These are phyloP conservation scores for Silurus asotus DNA, from an alignment of 2,113 vertebrate species.

Conservation along the genomic window DNA sequence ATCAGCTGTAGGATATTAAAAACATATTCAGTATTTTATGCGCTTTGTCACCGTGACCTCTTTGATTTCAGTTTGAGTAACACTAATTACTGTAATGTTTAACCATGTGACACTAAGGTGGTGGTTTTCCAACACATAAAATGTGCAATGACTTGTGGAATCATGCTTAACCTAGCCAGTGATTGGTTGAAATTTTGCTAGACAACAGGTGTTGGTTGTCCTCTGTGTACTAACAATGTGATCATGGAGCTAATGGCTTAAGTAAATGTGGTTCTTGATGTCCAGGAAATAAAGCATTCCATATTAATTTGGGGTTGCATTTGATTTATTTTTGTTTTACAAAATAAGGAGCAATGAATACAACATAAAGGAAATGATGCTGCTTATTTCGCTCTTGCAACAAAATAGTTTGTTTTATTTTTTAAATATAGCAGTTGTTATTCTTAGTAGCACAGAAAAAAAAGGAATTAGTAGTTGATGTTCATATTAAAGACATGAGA, in stretches of 20 bases:
- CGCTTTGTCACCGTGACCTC: constrained; percentile 52
- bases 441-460: not conserved
- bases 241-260: constrained; percentile 43
- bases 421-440: not conserved
- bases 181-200: constrained; percentile 42
- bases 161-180: constrained; percentile 48
- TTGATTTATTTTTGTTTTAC: not conserved
- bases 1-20: constrained; percentile 35
- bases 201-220: constrained; percentile 37
- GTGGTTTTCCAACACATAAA: constrained; percentile 42
- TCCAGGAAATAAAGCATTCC: constrained; percentile 56
- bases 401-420: not conserved
- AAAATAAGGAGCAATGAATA: not conserved
- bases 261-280: constrained; percentile 51
- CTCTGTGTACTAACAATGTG: constrained; percentile 45
- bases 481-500: not conserved
- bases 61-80: constrained; percentile 44
- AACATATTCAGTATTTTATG: constrained; percentile 32
- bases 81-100: constrained; percentile 43
- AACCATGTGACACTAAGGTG: constrained; percentile 42
- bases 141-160: constrained; percentile 44
- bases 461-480: not conserved
- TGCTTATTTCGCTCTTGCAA: not conserved
- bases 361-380: not conserved
- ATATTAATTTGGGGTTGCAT: not conserved